Evolutionary conservation across 2,888 invertebrate genomes (phyloP).

Genomic region (Lordiphosa andalusiaca): DNA sequence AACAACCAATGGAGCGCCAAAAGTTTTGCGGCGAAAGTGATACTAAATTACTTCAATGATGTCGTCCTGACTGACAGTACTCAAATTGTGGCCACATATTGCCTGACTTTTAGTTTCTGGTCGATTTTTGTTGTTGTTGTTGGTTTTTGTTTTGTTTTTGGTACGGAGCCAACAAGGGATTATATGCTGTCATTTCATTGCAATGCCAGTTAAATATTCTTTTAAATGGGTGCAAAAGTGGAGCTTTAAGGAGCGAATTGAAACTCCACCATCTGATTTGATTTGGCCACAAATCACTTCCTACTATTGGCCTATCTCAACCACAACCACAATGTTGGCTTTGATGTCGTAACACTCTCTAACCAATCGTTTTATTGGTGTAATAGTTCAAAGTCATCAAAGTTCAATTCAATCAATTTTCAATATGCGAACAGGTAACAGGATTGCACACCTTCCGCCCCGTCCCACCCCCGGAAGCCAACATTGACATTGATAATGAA

Average conservation of each 20-base stretch:
- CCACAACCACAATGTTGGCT: conserved; percentile 44
- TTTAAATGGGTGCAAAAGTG: not conserved
- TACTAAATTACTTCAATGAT: not conserved
- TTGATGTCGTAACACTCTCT: conserved; percentile 50
- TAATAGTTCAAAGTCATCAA: conserved; percentile 65
- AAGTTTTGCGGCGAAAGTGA: conserved; percentile 2
- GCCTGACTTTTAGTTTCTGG: conserved; percentile 4
- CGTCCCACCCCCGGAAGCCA: conserved; percentile 17
- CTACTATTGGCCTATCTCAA: conserved; percentile 2
- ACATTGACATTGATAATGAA: conserved; percentile 72
- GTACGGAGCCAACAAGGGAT: conserved; percentile 22
- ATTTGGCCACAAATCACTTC: not conserved
- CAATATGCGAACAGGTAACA: conserved; percentile 32
- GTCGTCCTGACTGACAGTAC: too few relatives aligned
- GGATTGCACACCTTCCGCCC: conserved; percentile 1
- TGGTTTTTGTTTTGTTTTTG: conserved; percentile 8
- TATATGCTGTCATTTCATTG: not conserved
- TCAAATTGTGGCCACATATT: conserved; percentile 15
- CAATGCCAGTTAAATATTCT: conserved; percentile 2
- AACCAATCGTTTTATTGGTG: conserved; percentile 22
- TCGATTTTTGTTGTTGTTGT: not conserved
- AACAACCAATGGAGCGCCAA: not conserved
- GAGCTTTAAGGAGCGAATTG: too few relatives aligned
- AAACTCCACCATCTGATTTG: too few relatives aligned
- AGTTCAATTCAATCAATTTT: conserved; percentile 73